phyloP scores from a whole-genome alignment of 2,797 vertebrate genomes.

The Stomatorhinus walkeri region DNA sequence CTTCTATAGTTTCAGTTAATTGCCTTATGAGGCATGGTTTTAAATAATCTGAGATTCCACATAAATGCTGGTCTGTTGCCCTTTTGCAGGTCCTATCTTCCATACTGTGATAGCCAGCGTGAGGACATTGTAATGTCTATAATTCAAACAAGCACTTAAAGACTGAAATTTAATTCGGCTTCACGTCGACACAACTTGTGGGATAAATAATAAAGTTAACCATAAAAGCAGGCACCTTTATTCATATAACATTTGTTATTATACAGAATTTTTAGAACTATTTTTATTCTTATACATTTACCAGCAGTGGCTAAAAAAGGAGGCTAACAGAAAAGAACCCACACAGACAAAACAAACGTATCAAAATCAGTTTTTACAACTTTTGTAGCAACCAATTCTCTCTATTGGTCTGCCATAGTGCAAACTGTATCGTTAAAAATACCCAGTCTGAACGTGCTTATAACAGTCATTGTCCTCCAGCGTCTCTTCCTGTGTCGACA shows the following conservation, averaged over 20 bases:
- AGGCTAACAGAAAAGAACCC: slow-evolving; percentile 81
- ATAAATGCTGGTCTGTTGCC: not conserved
- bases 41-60: not conserved
- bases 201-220: slow-evolving; percentile 36
- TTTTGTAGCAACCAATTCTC: slow-evolving; percentile 81
- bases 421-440: slow-evolving; percentile 79
- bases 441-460: slow-evolving; percentile 63
- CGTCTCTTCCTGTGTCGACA: slow-evolving; percentile 51
- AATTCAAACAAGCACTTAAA: not conserved
- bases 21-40: not conserved
- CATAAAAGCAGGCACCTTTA: slow-evolving; percentile 75
- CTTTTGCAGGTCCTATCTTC: not conserved
- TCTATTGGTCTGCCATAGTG: slow-evolving; percentile 85
- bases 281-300: slow-evolving; percentile 71
- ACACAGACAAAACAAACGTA: slow-evolving; percentile 87
- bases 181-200: not conserved
- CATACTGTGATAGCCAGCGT: not conserved
- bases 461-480: slow-evolving; percentile 58
- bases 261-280: slow-evolving; percentile 59
- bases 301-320: slow-evolving; percentile 81
- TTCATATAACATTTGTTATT: slow-evolving; percentile 69
- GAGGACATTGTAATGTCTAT: too few species aligned
- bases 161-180: not conserved
- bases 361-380: slow-evolving; percentile 85
- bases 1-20: not conserved